Percentiles rank a stretch among this genome's conserved stretches.
These are phyloP conservation scores for Cerceris rybyensis DNA, from an alignment of 2,888 invertebrate genomes.

Conservation along the genomic window DNA sequence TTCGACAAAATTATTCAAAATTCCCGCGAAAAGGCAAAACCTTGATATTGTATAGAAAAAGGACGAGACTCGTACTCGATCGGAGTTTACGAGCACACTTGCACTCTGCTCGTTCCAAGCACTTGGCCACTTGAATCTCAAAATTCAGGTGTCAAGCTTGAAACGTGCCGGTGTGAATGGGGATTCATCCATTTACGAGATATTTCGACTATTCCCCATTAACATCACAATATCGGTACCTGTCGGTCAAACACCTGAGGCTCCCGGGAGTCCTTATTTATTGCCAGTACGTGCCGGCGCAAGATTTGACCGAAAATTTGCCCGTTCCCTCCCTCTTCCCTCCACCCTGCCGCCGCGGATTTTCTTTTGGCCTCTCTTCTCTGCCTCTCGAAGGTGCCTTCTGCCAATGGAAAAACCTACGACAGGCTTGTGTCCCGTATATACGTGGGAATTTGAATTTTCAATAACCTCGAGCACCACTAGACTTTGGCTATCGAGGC, in stretches of 20 bases:
- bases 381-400: neutral
- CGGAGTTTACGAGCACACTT: constrained; percentile 33
- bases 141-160: constrained; percentile 58
- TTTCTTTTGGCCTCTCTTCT: neutral
- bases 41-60: neutral
- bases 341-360: neutral
- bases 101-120: constrained; percentile 31
- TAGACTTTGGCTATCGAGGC: constrained; percentile 38
- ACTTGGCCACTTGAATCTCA: constrained; percentile 34
- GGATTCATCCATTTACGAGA: constrained; percentile 73
- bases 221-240: constrained; percentile 79
- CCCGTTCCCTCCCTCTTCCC: neutral
- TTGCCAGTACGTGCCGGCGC: constrained; percentile 67
- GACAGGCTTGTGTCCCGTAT: neutral
- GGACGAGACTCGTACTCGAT: neutral
- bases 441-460: constrained; percentile 40
- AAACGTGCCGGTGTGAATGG: constrained; percentile 78
- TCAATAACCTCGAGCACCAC: constrained; percentile 36
- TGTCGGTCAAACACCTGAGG: constrained; percentile 60
- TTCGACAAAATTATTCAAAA: too few species aligned
- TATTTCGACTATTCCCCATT: constrained; percentile 75
- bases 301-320: constrained; percentile 42
- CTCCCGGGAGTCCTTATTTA: constrained; percentile 57
- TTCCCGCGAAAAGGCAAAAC: too few species aligned
- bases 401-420: neutral